Percentiles rank a stretch among this genome's conserved stretches.
These are phyloP conservation scores for Pterocles gutturalis DNA, from an alignment of 2,113 vertebrate species.

Conservation along the genomic window DNA sequence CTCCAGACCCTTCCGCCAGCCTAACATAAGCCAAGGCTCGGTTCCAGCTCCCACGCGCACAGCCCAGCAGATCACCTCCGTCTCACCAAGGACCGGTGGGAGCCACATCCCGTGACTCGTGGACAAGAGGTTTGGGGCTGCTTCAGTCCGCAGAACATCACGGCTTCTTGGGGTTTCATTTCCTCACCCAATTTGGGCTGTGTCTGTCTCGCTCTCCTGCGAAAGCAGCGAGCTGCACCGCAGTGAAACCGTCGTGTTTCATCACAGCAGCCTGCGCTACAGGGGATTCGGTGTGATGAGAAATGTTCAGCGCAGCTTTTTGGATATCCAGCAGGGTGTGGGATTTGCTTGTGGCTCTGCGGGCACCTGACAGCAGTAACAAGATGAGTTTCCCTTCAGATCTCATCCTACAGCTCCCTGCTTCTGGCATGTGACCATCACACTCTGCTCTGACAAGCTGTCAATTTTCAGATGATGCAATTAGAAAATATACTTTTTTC, in stretches of 20 bases:
- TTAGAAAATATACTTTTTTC: neutral
- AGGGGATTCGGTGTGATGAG: neutral
- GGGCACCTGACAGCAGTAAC: neutral
- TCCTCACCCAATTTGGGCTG: fast-evolving
- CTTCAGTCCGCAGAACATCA: neutral
- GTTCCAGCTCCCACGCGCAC: neutral
- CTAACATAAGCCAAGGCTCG: neutral
- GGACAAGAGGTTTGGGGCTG: neutral
- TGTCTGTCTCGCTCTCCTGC: neutral
- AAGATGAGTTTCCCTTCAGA: neutral
- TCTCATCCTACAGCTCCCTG: slow-evolving; percentile 6
- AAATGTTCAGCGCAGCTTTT: fast-evolving
- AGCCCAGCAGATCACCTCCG: neutral
- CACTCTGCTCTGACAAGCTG: neutral
- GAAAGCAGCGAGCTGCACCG: neutral
- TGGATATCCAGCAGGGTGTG: neutral
- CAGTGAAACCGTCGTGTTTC: fast-evolving
- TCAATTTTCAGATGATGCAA: neutral
- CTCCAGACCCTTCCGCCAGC: neutral
- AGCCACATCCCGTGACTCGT: fast-evolving
- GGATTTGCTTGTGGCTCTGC: fast-evolving
- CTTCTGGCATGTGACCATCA: neutral
- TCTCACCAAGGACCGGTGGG: fast-evolving
- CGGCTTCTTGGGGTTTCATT: neutral
- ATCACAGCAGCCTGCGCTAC: neutral